phyloP scores from a whole-genome alignment of 2,797 vertebrate genomes.

The Morelia viridis region DNA sequence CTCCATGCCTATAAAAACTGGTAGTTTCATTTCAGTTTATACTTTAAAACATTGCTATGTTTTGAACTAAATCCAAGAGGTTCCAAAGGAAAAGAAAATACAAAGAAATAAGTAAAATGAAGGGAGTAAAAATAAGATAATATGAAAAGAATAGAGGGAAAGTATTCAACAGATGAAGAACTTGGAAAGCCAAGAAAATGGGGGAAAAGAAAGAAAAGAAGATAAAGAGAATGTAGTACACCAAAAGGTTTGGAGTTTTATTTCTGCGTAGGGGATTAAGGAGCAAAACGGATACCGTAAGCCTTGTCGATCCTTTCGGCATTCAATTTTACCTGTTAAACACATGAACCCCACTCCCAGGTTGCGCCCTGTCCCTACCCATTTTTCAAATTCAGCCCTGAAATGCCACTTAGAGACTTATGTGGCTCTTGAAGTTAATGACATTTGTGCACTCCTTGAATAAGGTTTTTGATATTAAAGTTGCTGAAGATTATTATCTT shows the following conservation, averaged over 20 bases:
- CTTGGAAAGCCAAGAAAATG: background rate
- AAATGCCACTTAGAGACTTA: background rate
- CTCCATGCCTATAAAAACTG: background rate
- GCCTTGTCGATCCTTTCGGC: background rate
- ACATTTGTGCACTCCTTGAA: background rate
- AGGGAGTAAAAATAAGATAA: background rate
- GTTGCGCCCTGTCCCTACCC: background rate
- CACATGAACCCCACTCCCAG: background rate
- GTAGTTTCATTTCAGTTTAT: constrained; percentile 8
- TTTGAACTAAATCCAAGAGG: background rate
- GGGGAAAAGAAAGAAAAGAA: background rate
- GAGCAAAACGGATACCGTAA: background rate
- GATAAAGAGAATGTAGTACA: background rate
- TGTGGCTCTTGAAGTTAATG: background rate
- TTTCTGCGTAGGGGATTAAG: background rate
- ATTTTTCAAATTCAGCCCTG: background rate
- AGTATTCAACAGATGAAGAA: background rate
- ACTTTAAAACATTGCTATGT: constrained; percentile 13
- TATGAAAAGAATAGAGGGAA: background rate
- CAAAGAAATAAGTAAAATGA: background rate
- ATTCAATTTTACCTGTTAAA: background rate
- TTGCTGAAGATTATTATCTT: background rate
- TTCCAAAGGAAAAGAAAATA: background rate
- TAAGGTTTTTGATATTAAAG: background rate
- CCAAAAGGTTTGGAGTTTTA: background rate